Conservation (phyloP, 2,797 vertebrate species). For the Mus spretus region DNA sequence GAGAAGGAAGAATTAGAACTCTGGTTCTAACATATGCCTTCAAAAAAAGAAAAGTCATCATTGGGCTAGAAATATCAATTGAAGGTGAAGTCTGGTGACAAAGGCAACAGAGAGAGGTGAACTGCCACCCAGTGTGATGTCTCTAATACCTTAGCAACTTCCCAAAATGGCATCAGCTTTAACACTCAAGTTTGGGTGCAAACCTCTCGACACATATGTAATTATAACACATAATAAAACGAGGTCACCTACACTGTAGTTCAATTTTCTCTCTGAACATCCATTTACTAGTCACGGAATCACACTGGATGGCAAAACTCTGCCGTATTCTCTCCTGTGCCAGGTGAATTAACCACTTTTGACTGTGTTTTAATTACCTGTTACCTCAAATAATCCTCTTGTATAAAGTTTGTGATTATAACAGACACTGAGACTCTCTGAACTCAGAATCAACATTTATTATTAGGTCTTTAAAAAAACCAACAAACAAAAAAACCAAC, state of each 20-base stretch:
- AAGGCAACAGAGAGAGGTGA: conserved; percentile 15
- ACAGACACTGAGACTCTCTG: conserved; percentile 18
- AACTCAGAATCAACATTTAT: conserved; percentile 39
- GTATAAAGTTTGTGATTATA: conserved; percentile 57
- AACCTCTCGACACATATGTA: conserved; percentile 5
- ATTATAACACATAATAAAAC: conserved; percentile 70
- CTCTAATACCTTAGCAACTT: conserved; percentile 57
- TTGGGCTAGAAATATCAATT: background rate
- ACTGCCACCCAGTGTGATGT: background rate
- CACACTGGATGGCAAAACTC: background rate
- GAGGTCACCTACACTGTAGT: conserved; percentile 68
- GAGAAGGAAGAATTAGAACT: background rate
- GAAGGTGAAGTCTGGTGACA: conserved; percentile 30
- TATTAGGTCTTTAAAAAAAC: background rate
- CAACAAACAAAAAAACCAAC: too few species aligned
- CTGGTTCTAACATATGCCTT: background rate
- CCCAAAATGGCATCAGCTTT: conserved; percentile 43
- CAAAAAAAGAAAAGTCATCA: background rate
- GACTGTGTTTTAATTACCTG: conserved; percentile 61
- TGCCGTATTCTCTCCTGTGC: background rate
- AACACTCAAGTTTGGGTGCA: conserved; percentile 41
- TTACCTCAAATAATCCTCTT: conserved; percentile 56
- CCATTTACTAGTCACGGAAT: conserved; percentile 36
- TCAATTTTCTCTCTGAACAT: conserved; percentile 27
- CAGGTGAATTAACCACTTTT: conserved; percentile 34